These are phyloP conservation scores for Ailuropoda melanoleuca DNA, from an alignment of 2,113 vertebrate species.

Conservation along the genomic window DNA sequence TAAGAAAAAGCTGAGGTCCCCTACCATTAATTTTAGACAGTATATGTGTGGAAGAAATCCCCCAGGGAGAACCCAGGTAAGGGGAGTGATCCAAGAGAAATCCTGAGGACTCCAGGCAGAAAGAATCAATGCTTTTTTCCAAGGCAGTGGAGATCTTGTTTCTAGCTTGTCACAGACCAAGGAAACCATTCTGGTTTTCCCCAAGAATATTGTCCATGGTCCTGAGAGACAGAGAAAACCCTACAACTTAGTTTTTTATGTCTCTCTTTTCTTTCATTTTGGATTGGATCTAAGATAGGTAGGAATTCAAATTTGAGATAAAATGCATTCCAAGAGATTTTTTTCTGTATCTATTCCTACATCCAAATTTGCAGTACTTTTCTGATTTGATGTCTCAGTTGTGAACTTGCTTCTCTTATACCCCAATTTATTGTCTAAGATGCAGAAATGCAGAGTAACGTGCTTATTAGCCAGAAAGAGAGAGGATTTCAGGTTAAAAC, in stretches of 20 bases:
- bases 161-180: neutral
- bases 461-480: neutral
- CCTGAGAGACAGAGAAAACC: neutral
- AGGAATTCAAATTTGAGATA: neutral
- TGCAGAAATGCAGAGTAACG: neutral
- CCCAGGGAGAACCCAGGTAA: neutral
- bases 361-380: neutral
- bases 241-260: neutral
- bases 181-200: neutral
- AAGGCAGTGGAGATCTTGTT: neutral
- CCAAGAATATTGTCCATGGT: neutral
- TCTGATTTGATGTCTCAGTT: neutral
- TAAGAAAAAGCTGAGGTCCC: neutral
- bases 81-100: neutral
- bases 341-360: neutral
- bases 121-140: neutral
- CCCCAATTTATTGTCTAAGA: neutral
- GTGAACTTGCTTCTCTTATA: neutral
- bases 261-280: neutral
- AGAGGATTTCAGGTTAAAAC: neutral
- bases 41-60: neutral
- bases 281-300: neutral
- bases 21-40: neutral
- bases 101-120: neutral
- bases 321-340: neutral